Conservation (phyloP, 92 coral and sea anemone genomes). For the Desmophyllum pertusum region DNA sequence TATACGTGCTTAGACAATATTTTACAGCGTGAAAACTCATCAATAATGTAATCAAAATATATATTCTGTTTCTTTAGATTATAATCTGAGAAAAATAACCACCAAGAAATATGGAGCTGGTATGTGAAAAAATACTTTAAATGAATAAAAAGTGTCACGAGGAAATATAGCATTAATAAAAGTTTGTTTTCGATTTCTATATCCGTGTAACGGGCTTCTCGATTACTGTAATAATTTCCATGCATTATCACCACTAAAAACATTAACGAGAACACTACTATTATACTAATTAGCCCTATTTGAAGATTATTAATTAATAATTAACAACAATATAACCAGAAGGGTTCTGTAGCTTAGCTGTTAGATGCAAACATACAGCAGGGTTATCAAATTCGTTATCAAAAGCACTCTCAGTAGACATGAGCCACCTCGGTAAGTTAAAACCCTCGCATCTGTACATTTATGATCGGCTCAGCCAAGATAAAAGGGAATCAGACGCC, state of each 20-base stretch:
- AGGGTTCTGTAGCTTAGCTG: background rate
- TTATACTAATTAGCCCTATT: slow-evolving; percentile 1
- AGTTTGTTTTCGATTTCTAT: background rate
- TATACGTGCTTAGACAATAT: no score
- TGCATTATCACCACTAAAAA: background rate
- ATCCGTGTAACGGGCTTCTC: background rate
- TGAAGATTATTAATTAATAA: background rate
- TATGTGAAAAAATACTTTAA: background rate
- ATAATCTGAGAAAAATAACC: background rate
- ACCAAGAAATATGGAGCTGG: slow-evolving; percentile 5
- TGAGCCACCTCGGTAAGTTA: slow-evolving; percentile 72
- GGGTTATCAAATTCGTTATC: background rate
- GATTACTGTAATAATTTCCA: no score
- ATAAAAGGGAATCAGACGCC: slow-evolving; percentile 8
- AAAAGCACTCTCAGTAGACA: slow-evolving; percentile 27
- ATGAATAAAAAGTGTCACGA: background rate
- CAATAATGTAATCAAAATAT: background rate
- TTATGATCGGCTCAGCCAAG: slow-evolving; percentile 59
- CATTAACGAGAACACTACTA: background rate
- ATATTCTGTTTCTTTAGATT: background rate
- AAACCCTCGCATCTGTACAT: slow-evolving; percentile 74
- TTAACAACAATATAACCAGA: background rate
- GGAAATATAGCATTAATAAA: background rate
- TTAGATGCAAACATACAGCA: background rate
- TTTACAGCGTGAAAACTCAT: background rate